Conservation (phyloP, 2,113 vertebrate species). For the Tragelaphus buxtoni region DNA sequence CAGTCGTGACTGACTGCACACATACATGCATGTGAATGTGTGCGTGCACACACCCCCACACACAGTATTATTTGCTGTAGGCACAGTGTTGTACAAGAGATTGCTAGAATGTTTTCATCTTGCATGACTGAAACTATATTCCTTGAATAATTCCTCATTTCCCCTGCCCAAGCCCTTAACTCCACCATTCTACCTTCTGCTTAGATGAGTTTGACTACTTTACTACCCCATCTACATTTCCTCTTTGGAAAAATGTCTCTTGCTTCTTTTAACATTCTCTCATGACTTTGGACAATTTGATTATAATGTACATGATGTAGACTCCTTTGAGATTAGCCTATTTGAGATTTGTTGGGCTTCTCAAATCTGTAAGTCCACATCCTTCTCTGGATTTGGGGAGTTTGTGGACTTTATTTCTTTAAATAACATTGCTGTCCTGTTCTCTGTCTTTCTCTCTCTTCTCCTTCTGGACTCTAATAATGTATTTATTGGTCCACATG, state of each 20-base stretch:
- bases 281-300: background rate
- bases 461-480: background rate
- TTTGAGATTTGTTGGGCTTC: background rate
- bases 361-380: background rate
- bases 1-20: background rate
- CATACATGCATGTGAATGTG: background rate
- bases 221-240: background rate
- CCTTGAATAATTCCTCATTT: background rate
- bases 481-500: background rate
- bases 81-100: background rate
- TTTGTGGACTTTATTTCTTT: background rate
- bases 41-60: rapidly evolving
- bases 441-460: background rate
- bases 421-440: background rate
- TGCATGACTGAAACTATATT: background rate
- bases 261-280: background rate
- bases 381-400: background rate
- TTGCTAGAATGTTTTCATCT: background rate
- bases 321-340: background rate
- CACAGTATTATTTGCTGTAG: background rate
- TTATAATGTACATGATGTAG: background rate
- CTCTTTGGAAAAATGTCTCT: background rate
- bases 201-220: background rate
- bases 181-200: background rate
- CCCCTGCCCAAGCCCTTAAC: background rate